Evolutionary conservation across 2,113 vertebrate species (phyloP), one percentile per base, ranked within the genome.

Genomic region (Misgurnus anguillicaudatus): DNA sequence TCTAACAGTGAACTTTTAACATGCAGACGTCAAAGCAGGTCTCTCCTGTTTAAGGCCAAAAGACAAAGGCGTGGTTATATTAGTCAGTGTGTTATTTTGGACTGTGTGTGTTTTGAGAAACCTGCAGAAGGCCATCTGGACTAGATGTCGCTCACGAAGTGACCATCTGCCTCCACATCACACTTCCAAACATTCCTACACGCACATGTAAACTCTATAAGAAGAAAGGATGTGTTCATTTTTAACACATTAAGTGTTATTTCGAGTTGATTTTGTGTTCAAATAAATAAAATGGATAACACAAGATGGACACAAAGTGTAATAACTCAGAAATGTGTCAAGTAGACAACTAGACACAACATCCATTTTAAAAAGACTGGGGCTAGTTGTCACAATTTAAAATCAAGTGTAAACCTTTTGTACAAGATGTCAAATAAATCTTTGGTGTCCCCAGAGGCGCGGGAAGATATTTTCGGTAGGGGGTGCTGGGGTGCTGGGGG

Each of bases 111-210:
- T 24, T 60, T 55, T 75, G 64, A 69, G 55, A 65, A 66, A 42
- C 81, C 48, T 16, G 60, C 24, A 57, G 68, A 67, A 70, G 77
- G 39, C 55, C 51, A 72, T 62, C 76, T 69, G 60, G 70, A 77
- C 39, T 16, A 65, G 53, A 72, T 61, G 19, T 60, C 16, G 74
- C 72, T 57, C 13, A 64, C 70, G 78, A 58, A 16, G 73, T 67
- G 60, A 53, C 78, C 82, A 83, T 83, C 76, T 84, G 83, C 64
- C 71, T 60, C 36, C 66, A 45, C 16, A 55, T 51, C 53, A 62
- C 4, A 13, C 53, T 71, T 47, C 41, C 17, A 9, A 75, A 60
- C 42, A 81, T 63, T 78, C 69, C 80, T 17, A n/a, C 55, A 64
- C 60, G 48, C 62, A 70, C 17, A 24, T 53, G 53, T 17, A 48